phyloP scores from a whole-genome alignment of 1,140 invertebrate genomes.

The Campoletis sonorensis region DNA sequence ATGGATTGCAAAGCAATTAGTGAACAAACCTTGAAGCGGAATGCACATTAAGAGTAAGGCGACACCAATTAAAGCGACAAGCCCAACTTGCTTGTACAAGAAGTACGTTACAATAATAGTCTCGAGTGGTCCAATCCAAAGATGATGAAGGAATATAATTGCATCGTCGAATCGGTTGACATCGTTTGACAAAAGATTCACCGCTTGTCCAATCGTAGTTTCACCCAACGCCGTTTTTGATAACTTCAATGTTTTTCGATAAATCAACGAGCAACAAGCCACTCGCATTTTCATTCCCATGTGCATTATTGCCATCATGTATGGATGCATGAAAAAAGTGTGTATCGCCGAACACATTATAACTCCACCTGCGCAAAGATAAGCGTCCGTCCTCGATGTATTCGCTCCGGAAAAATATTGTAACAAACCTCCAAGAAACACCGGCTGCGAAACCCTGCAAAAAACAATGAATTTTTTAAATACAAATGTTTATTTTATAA shows the following conservation, averaged over 20 bases:
- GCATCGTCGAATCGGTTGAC: slow-evolving; percentile 84
- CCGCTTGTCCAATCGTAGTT: slow-evolving; percentile 89
- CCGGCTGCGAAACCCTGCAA: slow-evolving; percentile 82
- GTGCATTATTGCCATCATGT: slow-evolving; percentile 85
- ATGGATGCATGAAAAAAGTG: slow-evolving; percentile 86
- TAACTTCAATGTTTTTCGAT: slow-evolving; percentile 84
- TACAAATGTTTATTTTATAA: too few species aligned
- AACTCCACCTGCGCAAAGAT: slow-evolving; percentile 83
- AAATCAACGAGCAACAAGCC: slow-evolving; percentile 88
- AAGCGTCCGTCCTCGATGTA: slow-evolving; percentile 78
- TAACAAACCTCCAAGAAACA: slow-evolving; percentile 83
- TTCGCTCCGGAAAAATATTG: slow-evolving; percentile 79
- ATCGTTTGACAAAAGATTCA: slow-evolving; percentile 93
- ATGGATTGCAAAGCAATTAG: background rate
- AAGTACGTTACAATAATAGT: slow-evolving; percentile 86
- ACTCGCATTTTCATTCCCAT: slow-evolving; percentile 87
- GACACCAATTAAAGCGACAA: slow-evolving; percentile 86
- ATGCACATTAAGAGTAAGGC: slow-evolving; percentile 88
- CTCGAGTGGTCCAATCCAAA: slow-evolving; percentile 87
- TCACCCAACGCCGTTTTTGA: slow-evolving; percentile 83
- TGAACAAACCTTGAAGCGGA: slow-evolving; percentile 85
- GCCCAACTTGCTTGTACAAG: slow-evolving; percentile 85
- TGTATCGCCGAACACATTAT: slow-evolving; percentile 80
- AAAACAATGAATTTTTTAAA: too few species aligned
- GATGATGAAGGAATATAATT: slow-evolving; percentile 81